Percentiles rank a stretch among this genome's conserved stretches.
phyloP scores from a whole-genome alignment of 2,797 vertebrate species.

The Pipistrellus nathusii region DNA sequence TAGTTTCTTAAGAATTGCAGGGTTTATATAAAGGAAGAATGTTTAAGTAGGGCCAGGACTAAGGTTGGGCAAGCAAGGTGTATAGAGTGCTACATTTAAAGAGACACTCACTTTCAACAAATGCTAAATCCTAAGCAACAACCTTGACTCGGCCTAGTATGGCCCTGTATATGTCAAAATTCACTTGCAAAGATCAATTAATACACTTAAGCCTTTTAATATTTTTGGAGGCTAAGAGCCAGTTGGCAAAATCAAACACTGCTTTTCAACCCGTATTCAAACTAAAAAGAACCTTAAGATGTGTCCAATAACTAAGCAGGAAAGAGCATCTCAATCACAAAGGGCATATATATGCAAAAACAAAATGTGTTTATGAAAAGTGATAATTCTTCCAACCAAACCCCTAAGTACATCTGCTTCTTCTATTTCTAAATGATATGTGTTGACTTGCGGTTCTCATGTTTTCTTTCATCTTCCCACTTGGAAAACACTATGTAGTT shows the following conservation, averaged over 20 bases:
- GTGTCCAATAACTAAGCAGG: not conserved
- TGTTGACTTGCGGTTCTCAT: not conserved
- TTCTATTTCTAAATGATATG: constrained; percentile 29
- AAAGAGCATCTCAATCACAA: constrained; percentile 10
- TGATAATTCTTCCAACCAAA: not conserved
- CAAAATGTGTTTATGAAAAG: not conserved
- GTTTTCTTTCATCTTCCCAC: constrained; percentile 46
- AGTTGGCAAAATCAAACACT: not conserved
- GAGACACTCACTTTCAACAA: not conserved
- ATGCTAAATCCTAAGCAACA: no score
- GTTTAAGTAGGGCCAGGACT: not conserved
- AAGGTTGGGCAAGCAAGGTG: not conserved
- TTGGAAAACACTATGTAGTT: constrained; percentile 24
- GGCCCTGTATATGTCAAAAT: not conserved
- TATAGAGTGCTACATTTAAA: not conserved
- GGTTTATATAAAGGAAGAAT: constrained; percentile 17
- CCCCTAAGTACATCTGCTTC: not conserved
- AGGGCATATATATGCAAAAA: not conserved
- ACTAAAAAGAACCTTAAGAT: not conserved
- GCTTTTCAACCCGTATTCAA: constrained; percentile 1
- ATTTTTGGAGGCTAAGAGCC: not conserved
- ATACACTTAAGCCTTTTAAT: not conserved
- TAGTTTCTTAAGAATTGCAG: constrained; percentile 24
- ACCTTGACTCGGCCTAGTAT: not conserved
- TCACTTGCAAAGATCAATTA: not conserved